These are phyloP conservation scores for Temnothorax rugatulus DNA, from an alignment of 2,888 invertebrate genomes.

Conservation along the genomic window DNA sequence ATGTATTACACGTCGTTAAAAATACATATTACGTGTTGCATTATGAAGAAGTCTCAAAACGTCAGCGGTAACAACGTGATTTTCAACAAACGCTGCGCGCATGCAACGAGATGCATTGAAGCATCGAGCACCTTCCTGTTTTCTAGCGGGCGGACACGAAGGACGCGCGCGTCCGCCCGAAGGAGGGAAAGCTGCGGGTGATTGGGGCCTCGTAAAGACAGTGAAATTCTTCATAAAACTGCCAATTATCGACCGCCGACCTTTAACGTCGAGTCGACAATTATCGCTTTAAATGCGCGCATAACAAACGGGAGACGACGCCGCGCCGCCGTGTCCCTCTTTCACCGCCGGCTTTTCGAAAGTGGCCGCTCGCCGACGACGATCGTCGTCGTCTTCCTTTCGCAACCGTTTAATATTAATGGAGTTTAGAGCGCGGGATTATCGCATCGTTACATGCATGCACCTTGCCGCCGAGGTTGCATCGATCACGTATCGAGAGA, in stretches of 20 bases:
- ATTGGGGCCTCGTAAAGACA: constrained; percentile 49
- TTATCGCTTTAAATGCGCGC: constrained; percentile 45
- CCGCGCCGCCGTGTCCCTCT: constrained; percentile 10
- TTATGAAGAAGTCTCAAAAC: not conserved
- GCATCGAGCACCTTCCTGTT: constrained; percentile 46
- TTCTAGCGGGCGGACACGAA: constrained; percentile 42
- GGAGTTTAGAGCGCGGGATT: constrained; percentile 27
- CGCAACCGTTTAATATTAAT: constrained; percentile 49
- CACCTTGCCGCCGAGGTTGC: constrained; percentile 20
- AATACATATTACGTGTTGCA: not conserved
- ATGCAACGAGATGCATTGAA: constrained; percentile 47
- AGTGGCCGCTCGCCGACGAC: constrained; percentile 25
- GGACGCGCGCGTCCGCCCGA: constrained; percentile 50
- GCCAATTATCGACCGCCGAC: constrained; percentile 43
- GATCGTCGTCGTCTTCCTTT: constrained; percentile 26
- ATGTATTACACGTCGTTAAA: not conserved
- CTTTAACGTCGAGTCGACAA: constrained; percentile 41
- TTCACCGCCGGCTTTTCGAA: constrained; percentile 42
- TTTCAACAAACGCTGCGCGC: constrained; percentile 1
- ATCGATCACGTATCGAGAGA: constrained; percentile 36
- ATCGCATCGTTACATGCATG: constrained; percentile 44
- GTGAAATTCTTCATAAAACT: constrained; percentile 63
- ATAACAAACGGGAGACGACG: constrained; percentile 33
- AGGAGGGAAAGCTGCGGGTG: constrained; percentile 54
- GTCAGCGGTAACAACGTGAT: not conserved